Percentiles rank a stretch among this genome's conserved stretches.
phyloP scores from a whole-genome alignment of 1,140 invertebrate genomes.

The Leguminivora glycinivorella region DNA sequence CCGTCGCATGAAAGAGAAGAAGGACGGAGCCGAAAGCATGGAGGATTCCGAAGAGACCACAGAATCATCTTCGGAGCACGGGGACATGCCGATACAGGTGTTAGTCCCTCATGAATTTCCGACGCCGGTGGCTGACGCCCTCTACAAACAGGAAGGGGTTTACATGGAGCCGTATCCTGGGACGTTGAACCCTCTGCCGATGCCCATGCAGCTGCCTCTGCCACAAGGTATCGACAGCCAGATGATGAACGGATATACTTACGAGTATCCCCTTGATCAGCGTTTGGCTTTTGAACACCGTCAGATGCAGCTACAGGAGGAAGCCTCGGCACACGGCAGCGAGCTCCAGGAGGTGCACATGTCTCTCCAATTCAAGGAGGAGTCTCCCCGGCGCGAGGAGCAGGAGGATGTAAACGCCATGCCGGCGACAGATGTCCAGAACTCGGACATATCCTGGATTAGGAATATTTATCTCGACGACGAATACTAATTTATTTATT shows the following conservation, averaged over 20 bases:
- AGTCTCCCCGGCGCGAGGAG: background rate
- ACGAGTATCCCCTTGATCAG: background rate
- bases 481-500: conserved; percentile 28
- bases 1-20: conserved; percentile 84
- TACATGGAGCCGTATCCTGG: conserved; percentile 34
- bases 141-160: conserved; percentile 29
- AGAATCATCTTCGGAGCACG: conserved; percentile 42
- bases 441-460: conserved; percentile 57
- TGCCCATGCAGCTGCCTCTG: background rate
- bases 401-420: background rate
- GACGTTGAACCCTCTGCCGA: conserved; percentile 30
- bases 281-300: conserved; percentile 21
- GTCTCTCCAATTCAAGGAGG: background rate
- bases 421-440: conserved; percentile 32
- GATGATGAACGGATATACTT: background rate
- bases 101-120: conserved; percentile 34
- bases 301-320: conserved; percentile 33
- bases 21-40: conserved; percentile 46
- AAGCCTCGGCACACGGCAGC: conserved; percentile 21
- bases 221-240: background rate
- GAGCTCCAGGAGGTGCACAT: conserved; percentile 29
- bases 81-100: conserved; percentile 34
- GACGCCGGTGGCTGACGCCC: conserved; percentile 13
- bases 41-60: conserved; percentile 53
- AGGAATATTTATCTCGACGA: conserved; percentile 46